These are phyloP conservation scores for Cnemophilus loriae DNA, from an alignment of 2,113 vertebrate genomes.

Conservation along the genomic window DNA sequence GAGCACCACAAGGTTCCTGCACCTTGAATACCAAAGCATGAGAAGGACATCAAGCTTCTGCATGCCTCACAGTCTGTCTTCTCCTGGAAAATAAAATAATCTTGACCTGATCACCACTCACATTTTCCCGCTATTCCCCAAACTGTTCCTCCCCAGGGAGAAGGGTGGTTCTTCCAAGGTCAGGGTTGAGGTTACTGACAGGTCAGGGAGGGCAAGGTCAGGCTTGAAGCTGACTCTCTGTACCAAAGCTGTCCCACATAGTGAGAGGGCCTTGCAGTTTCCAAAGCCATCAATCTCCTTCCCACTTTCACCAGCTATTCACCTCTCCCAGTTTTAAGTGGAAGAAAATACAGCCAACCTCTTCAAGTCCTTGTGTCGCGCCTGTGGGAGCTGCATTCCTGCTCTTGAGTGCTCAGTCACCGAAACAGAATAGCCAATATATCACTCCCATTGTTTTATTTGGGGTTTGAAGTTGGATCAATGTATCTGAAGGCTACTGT, in stretches of 20 bases:
- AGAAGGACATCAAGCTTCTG: slow-evolving; percentile 24
- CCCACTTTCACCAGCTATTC: slow-evolving; percentile 1
- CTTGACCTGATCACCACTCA: background rate
- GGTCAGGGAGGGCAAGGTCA: slow-evolving; percentile 23
- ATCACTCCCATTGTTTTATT: background rate
- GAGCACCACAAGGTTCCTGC: background rate
- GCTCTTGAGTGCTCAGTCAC: slow-evolving; percentile 7
- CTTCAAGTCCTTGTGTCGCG: background rate
- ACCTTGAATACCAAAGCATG: slow-evolving; percentile 19
- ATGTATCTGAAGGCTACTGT: background rate
- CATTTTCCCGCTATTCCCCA: background rate
- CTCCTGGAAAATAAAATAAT: background rate
- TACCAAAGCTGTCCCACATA: slow-evolving; percentile 3
- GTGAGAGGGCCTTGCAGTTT: slow-evolving; percentile 1
- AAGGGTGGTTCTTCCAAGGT: slow-evolving; percentile 12
- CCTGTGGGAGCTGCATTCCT: slow-evolving; percentile 2
- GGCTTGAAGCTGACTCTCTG: background rate
- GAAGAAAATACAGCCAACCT: slow-evolving; percentile 34
- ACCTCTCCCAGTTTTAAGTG: slow-evolving; percentile 13
- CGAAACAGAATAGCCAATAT: background rate
- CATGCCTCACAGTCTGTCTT: background rate
- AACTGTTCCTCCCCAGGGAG: background rate
- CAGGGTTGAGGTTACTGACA: slow-evolving; percentile 16
- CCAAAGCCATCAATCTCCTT: slow-evolving; percentile 46
- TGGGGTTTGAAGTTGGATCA: background rate